Base-by-base conservation (phyloP, 2,888 invertebrate species). In the Belgica antarctica region DNA sequence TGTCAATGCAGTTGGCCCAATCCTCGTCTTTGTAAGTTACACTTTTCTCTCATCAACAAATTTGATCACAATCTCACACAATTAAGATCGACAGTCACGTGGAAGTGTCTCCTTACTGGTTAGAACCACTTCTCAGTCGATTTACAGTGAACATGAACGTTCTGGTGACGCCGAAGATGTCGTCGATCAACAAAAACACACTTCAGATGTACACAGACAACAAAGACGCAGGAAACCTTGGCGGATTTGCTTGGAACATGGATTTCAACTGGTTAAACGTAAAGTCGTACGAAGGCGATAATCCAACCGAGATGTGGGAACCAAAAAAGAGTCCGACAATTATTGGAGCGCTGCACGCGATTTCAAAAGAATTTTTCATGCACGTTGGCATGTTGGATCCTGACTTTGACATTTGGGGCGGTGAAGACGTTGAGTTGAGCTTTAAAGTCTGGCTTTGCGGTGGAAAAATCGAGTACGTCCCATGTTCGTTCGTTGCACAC, bases 401-500 rank as follows among this genome's bases (percentile, higher is more conserved):
- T 70, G 93, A 93, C 0, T 81, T 95, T 1, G 94, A 96, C 76
- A 96, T 97, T 73, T 97, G 97, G 97, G 97, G 97, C 24, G 97
- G 96, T 0, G 97, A 97, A 78, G 96, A 97, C 78, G 97, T 96
- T 76, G 97, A 97, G 77, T 83, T 97, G n/a, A 96, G 96, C 72
- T 27, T 65, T 1, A 65, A 41, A 47, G 46, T 25, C 1, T 65
- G 65, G 65, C 36, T 65, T 36, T 65, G 65, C 24, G 65, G 65
- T 27, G 65, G 47, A 19, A 25, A 15, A 4, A 24, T 47, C 19
- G 65, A 65, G 27, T 8, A 22, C 3, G 27, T 65, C 28, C 65
- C 65, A 24, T 65, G 65, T 47, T 46, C 65, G 1, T 4, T 5
- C 1, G 27, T 5, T n/a, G 65, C 47, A 10, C 65, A 65, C 8